Percentiles rank a stretch among this genome's conserved stretches.
Evolutionary conservation across 92 coral and sea anemone species (phyloP).

Genomic region (Isaurus tuberculatus): DNA sequence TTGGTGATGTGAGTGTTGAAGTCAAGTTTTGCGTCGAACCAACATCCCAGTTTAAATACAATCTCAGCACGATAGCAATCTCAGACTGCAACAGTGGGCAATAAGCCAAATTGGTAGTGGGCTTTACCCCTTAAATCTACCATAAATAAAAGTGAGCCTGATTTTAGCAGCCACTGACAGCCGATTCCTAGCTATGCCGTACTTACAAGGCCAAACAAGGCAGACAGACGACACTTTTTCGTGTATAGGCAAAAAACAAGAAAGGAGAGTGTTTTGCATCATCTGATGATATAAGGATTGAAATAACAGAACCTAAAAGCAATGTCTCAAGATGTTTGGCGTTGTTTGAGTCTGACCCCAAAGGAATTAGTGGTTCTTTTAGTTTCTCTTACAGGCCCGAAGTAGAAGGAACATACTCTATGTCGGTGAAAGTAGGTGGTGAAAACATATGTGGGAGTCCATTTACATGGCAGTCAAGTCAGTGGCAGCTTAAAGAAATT

Average conservation of each 20-base stretch:
- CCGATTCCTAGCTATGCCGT: too few relatives aligned
- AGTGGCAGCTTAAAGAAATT: not conserved
- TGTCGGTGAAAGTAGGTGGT: conserved; percentile 17
- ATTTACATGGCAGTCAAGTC: not conserved
- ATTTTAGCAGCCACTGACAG: too few relatives aligned
- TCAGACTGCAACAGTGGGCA: too few relatives aligned
- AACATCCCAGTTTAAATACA: too few relatives aligned
- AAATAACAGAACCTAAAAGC: not conserved
- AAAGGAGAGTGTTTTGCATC: not conserved
- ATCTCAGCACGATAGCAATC: too few relatives aligned
- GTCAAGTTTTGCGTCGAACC: too few relatives aligned
- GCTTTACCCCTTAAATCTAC: too few relatives aligned
- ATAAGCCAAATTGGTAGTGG: too few relatives aligned
- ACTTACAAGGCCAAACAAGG: too few relatives aligned
- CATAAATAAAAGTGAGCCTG: too few relatives aligned
- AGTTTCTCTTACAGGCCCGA: conserved; percentile 16
- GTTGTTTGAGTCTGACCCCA: not conserved
- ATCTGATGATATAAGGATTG: not conserved
- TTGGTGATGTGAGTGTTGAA: too few relatives aligned
- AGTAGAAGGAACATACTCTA: conserved; percentile 10
- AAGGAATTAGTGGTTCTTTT: conserved; percentile 23
- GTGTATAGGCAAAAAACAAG: not conserved
- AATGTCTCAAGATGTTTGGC: not conserved
- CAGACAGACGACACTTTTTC: conserved; percentile 19
- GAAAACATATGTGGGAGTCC: conserved; percentile 2